Evolutionary conservation across 2,888 invertebrate species (phyloP), one percentile per base, ranked within the genome.

Genomic region (Conus canariensis): DNA sequence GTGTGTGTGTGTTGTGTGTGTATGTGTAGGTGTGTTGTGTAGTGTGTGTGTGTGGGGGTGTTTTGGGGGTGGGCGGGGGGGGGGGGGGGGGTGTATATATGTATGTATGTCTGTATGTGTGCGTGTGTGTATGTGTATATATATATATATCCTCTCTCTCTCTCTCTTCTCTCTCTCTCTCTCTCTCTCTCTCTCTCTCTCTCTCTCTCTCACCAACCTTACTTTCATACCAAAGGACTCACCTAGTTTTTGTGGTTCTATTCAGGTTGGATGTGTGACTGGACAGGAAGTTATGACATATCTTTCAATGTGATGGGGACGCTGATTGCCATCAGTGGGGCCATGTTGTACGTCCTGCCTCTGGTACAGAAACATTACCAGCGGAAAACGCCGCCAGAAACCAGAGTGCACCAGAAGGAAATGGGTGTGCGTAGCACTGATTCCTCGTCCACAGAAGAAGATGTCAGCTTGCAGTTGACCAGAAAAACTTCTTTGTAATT

Each of bases 221-320:
- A 19, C 22, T 74, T 22, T 74, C 60, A 45, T 45, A 45, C 45
- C 45, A 45, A 45, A 45, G 97, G 99, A 93, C 99, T 99, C 90
- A 45, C 45, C 45, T 45, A 45, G 45, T 45, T 45, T 99, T 99
- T 96, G 99, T 99, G 86, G 98, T 99, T n/a, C 97, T 99, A 1
- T 64, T 16, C 96, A 98, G 99, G 99, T 90, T 98, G 97, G 97
- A 96, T 99, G 90, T 98, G 97, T 95, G 99, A 99, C 95, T 96
- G 97, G 22, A 97, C 98, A 10, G 94, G 97, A 4, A 98, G 98
- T 25, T 99, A 99, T 97, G 97, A 98, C 94, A 98, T 98, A 25
- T 98, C 98, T 0, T 99, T 99, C 96, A 97, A 98, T 94, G 97
- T 99, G 91, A 98, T 99, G 45, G 99, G 99, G 9, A 96, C 97